A percentile compares a stretch with the other conserved stretches of the same genome.
Evolutionary conservation across 2,888 invertebrate genomes (phyloP).

Genomic region (Stegana nigrithorax): DNA sequence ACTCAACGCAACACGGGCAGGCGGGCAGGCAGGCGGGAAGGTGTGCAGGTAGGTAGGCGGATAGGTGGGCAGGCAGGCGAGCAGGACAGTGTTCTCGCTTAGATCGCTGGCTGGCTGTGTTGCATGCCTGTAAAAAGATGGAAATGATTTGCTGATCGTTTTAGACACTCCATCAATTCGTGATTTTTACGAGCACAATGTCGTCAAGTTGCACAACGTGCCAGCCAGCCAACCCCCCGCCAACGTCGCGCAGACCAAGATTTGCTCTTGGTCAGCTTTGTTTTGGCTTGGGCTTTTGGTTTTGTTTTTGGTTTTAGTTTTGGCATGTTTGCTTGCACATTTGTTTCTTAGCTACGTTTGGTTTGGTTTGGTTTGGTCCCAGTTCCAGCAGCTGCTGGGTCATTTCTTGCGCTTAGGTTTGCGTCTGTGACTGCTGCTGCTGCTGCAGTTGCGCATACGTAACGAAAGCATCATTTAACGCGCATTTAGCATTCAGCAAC

Average conservation of each 20-base stretch:
- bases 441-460: slow-evolving; percentile 42
- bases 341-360: no score
- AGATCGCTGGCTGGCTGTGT: background rate
- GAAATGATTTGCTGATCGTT: slow-evolving; percentile 66
- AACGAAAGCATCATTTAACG: slow-evolving; percentile 63
- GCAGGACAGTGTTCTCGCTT: background rate
- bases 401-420: slow-evolving; percentile 5
- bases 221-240: background rate
- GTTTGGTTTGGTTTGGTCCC: background rate
- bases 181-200: slow-evolving; percentile 67
- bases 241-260: background rate
- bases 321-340: no score
- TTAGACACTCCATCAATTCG: slow-evolving; percentile 67
- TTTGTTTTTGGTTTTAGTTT: no score
- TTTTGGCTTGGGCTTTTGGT: no score
- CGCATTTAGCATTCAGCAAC: slow-evolving; percentile 53
- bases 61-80: background rate
- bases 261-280: no score
- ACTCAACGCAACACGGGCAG: slow-evolving; percentile 20
- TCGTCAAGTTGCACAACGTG: slow-evolving; percentile 37
- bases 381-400: background rate
- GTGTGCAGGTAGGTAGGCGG: slow-evolving; percentile 6
- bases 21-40: background rate
- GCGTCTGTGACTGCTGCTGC: background rate
- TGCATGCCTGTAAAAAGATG: slow-evolving; percentile 38